Base-by-base conservation (phyloP, 1,140 invertebrate species). In the Drosophila repletoides region DNA sequence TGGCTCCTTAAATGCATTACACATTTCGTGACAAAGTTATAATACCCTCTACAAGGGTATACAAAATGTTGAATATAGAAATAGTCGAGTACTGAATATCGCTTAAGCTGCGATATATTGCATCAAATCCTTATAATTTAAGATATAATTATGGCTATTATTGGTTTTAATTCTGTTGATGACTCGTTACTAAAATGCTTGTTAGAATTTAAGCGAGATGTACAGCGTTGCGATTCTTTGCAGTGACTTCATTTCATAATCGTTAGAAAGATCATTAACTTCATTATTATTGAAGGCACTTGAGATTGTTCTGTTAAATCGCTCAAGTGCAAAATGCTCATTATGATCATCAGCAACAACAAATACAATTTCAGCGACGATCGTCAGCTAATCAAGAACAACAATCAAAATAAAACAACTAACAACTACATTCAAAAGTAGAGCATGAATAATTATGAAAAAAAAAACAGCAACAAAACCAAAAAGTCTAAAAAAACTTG, bases 361-460 rank as follows among this genome's bases (percentile, higher is more conserved):
- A n/a, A n/a, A n/a, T n/a, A n/a, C n/a, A n/a, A n/a, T n/a, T n/a
- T n/a, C n/a, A 31, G 12, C 58, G 14, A 24, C 4, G 17, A 17
- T 33, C 33, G 45, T 17, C 19, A 46, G 36, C 36, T 34, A 52
- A 63, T 24, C n/a, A 63, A 9, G 29, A 67, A 34, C 43, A 45
- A n/a, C 40, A 53, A 14, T 12, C 55, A 40, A 31, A 45, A 48
- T 46, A 10, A 53, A 36, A 51, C 19, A 29, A 12, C 21, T 24
- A 29, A 56, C 49, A 46, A 19, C 24, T 31, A 61, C 40, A 41
- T 36, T 43, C 26, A 28, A 80, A 80, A 81, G 52, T 81, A 19
- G 76, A 80, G 76, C 76, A 76, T 68, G 61, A 59, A 81, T 76
- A 80, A 80, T 80, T 81, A 72, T 72, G 72, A 61, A 59, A 38